These are phyloP conservation scores for Noturus placidus DNA, from an alignment of 2,113 vertebrate genomes.

Conservation along the genomic window DNA sequence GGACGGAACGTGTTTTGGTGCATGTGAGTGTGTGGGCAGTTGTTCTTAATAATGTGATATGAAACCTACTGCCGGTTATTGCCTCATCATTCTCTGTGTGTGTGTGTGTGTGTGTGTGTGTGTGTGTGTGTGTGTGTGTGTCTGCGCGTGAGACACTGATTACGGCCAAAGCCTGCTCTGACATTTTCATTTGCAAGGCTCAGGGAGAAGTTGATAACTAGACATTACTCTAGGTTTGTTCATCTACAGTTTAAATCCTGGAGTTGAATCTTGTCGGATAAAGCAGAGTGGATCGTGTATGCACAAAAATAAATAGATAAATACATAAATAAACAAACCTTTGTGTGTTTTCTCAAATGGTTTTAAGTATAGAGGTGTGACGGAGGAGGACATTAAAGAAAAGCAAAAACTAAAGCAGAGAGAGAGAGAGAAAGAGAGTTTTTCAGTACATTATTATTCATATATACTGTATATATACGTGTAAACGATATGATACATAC, in stretches of 20 bases:
- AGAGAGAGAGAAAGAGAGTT: background rate
- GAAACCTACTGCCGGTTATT: conserved; percentile 36
- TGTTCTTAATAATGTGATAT: conserved; percentile 36
- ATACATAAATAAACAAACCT: no score
- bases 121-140: conserved; percentile 1
- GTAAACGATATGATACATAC: background rate
- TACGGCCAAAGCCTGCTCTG: conserved; percentile 38
- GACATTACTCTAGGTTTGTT: conserved; percentile 48
- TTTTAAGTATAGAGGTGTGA: background rate
- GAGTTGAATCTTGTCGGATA: conserved; percentile 23
- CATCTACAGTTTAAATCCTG: conserved; percentile 26
- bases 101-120: conserved; percentile 27
- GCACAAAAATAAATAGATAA: no score
- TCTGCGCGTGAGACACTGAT: conserved; percentile 14
- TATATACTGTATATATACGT: background rate
- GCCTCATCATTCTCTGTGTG: conserved; percentile 43
- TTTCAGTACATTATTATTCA: background rate
- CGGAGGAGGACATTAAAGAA: background rate
- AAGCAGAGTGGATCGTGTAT: background rate
- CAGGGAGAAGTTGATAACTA: conserved; percentile 42
- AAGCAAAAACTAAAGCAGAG: background rate
- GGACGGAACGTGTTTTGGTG: conserved; percentile 25
- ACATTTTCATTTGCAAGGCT: conserved; percentile 45
- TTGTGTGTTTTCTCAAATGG: background rate
- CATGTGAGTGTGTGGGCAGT: conserved; percentile 32